phyloP scores from a whole-genome alignment of 1,140 invertebrate genomes.

The Bombus waltoni region DNA sequence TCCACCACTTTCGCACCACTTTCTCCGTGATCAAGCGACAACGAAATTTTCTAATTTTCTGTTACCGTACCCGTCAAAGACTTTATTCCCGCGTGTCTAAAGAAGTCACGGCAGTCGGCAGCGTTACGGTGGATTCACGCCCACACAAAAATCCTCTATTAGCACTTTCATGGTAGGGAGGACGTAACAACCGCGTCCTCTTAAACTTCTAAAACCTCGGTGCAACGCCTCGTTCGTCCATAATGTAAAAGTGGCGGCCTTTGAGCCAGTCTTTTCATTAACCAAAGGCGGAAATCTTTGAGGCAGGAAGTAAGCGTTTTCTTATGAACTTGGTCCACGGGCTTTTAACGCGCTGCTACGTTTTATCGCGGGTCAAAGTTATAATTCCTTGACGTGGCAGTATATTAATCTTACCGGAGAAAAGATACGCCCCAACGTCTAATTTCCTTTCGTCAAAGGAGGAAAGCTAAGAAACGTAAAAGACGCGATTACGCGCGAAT shows the following conservation, averaged over 20 bases:
- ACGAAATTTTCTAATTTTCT: not conserved
- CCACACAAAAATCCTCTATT: not conserved
- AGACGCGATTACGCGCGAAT: not conserved
- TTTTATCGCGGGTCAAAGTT: slow-evolving; percentile 9
- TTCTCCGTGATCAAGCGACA: not conserved
- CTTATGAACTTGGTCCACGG: not conserved
- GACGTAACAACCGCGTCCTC: not conserved
- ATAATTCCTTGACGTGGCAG: slow-evolving; percentile 2
- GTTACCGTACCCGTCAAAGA: not conserved
- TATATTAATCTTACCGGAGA: not conserved
- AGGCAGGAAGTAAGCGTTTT: slow-evolving; percentile 1
- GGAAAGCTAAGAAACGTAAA: not conserved
- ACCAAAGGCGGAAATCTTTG: slow-evolving; percentile 10
- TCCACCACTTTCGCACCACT: not conserved
- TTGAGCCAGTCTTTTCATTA: slow-evolving; percentile 23
- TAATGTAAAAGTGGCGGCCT: slow-evolving; percentile 19
- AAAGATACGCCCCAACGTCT: no score
- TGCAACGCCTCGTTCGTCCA: not conserved
- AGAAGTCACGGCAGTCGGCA: not conserved
- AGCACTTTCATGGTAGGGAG: not conserved
- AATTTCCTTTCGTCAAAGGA: not conserved
- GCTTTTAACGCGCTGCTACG: not conserved
- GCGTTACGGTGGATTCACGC: not conserved
- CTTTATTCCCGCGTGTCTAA: not conserved
- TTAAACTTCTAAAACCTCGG: not conserved